phyloP scores from a whole-genome alignment of 2,113 vertebrate genomes.

The Ictalurus punctatus region DNA sequence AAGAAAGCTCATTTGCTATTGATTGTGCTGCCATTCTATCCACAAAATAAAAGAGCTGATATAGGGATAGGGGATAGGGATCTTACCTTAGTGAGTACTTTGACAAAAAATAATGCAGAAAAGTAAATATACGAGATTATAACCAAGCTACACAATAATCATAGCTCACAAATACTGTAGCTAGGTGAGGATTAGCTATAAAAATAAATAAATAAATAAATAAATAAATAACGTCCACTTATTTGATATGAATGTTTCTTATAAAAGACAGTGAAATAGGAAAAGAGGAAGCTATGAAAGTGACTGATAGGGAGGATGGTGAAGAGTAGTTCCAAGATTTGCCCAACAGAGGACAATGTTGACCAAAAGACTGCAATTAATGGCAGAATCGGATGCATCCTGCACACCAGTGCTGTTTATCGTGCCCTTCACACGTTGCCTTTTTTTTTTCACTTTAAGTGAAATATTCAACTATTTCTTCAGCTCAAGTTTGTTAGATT shows the following conservation, averaged over 20 bases:
- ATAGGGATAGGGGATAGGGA: constrained; percentile 9
- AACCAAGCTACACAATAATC: not conserved
- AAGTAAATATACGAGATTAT: constrained; percentile 36
- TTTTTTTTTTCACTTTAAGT: not conserved
- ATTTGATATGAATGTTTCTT: not conserved
- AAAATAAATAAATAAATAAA: not conserved
- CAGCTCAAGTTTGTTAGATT: not conserved
- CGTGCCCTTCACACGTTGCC: not conserved
- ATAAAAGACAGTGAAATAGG: not conserved
- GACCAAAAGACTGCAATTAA: not conserved
- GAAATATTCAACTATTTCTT: not conserved
- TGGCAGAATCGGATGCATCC: not conserved
- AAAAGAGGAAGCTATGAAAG: not conserved
- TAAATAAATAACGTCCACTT: not conserved
- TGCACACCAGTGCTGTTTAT: not conserved
- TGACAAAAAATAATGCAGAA: constrained; percentile 42
- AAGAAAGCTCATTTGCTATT: not conserved
- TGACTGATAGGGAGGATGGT: not conserved
- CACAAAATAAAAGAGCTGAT: not conserved
- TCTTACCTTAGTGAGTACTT: constrained; percentile 60
- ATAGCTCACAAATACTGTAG: not conserved
- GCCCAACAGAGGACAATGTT: constrained; percentile 43
- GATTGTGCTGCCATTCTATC: constrained; percentile 16
- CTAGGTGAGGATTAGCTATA: not conserved
- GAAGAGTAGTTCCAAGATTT: not conserved